Percentiles rank a stretch among this genome's conserved stretches.
These are phyloP conservation scores for Cairina moschata DNA, from an alignment of 2,113 vertebrate genomes.

Conservation along the genomic window DNA sequence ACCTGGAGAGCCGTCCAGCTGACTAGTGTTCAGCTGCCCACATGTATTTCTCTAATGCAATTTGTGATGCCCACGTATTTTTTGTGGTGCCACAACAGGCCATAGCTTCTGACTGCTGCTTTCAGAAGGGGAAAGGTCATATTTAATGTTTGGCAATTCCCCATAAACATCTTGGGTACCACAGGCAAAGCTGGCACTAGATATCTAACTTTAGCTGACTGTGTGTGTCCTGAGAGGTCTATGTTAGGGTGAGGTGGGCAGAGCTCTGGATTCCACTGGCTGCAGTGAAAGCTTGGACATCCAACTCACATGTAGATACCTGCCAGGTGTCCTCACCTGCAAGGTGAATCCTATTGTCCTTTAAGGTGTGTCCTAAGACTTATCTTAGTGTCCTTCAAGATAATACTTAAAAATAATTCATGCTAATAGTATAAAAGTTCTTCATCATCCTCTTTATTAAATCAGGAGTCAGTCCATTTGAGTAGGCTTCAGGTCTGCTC, in stretches of 20 bases:
- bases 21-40: neutral
- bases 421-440: neutral
- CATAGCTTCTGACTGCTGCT: neutral
- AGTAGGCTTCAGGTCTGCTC: neutral
- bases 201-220: neutral
- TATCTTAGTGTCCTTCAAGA: neutral
- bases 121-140: neutral
- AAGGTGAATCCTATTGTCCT: neutral
- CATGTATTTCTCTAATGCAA: neutral
- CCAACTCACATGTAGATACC: neutral
- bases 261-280: neutral
- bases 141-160: slow-evolving; percentile 27
- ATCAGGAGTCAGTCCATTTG: neutral
- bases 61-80: neutral
- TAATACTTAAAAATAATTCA: neutral
- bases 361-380: neutral
- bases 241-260: neutral
- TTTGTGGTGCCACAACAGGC: neutral
- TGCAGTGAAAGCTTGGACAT: neutral
- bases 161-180: neutral
- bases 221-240: neutral
- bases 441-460: neutral
- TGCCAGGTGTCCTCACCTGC: neutral
- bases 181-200: neutral
- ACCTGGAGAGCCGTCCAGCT: neutral